These are phyloP conservation scores for Orius insidiosus DNA, from an alignment of 1,140 invertebrate genomes.

Conservation along the genomic window DNA sequence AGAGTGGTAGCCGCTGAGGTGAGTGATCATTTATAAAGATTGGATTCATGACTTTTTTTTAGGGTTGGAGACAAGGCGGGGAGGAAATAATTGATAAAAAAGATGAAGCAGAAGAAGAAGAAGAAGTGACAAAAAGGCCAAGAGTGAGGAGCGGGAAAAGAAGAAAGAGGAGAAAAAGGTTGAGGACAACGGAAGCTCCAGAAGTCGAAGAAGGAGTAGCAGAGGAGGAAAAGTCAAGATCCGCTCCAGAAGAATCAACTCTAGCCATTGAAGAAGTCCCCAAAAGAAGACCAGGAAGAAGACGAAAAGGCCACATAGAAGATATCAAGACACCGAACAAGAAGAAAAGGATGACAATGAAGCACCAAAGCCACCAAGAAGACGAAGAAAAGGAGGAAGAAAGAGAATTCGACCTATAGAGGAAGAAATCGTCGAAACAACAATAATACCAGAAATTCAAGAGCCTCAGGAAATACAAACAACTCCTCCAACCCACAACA, in stretches of 20 bases:
- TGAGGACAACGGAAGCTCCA: conserved; percentile 14
- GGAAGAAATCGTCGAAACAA: conserved; percentile 3
- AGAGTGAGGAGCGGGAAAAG: conserved; percentile 13
- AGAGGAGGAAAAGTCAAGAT: conserved; percentile 20
- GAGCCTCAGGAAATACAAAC: conserved; percentile 6
- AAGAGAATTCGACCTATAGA: conserved; percentile 7
- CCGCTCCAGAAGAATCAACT: conserved; percentile 12
- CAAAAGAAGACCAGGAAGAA: conserved; percentile 25
- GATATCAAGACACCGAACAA: conserved; percentile 11
- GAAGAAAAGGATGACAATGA: conserved; percentile 11
- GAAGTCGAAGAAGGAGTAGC: conserved; percentile 3
- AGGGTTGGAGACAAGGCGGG: background rate
- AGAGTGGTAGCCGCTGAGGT: too few species aligned
- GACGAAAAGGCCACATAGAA: conserved; percentile 23
- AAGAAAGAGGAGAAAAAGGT: conserved; percentile 18
- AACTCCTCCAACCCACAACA: background rate
- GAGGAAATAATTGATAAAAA: background rate
- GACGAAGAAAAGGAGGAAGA: conserved; percentile 18
- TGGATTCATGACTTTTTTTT: background rate
- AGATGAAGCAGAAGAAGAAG: conserved; percentile 7
- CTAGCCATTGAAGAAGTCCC: conserved; percentile 21
- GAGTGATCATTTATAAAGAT: too few species aligned
- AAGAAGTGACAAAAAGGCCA: conserved; percentile 12
- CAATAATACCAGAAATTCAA: conserved; percentile 11
- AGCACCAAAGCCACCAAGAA: conserved; percentile 12